Evolutionary conservation across 2,113 vertebrate species (phyloP).

Genomic region (Thalassoma bifasciatum): DNA sequence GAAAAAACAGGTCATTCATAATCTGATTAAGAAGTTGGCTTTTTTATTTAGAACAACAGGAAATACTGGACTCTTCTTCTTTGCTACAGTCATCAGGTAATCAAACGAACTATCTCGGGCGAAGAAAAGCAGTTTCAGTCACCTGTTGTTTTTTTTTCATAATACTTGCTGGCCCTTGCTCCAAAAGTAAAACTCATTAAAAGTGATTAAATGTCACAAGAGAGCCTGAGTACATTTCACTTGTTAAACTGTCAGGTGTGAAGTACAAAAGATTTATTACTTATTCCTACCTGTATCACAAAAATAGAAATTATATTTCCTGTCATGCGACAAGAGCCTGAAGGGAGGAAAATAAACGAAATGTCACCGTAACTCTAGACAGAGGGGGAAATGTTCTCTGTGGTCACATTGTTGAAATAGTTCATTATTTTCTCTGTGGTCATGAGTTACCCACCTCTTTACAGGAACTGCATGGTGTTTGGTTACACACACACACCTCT

Average conservation of each 20-base stretch:
- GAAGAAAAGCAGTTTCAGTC: background rate
- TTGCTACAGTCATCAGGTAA: background rate
- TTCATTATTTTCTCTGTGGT: slow-evolving; percentile 28
- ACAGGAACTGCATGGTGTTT: slow-evolving; percentile 46
- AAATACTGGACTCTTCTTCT: background rate
- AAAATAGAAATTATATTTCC: slow-evolving; percentile 27
- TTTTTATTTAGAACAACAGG: too few relatives aligned
- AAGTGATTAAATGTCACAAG: slow-evolving; percentile 7
- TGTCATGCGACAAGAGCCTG: slow-evolving; percentile 3
- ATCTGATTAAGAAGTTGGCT: too few relatives aligned
- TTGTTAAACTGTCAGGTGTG: slow-evolving; percentile 9
- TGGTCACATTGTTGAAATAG: slow-evolving; percentile 12
- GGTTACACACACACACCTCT: slow-evolving; percentile 33
- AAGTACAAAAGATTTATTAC: slow-evolving; percentile 2
- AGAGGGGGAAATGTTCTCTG: background rate
- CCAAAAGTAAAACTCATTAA: slow-evolving; percentile 16
- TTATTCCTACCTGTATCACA: slow-evolving; percentile 15
- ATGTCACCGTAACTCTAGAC: slow-evolving; percentile 18
- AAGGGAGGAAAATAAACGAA: slow-evolving; percentile 20
- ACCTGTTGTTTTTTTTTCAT: background rate
- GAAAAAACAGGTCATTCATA: too few relatives aligned
- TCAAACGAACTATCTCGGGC: background rate
- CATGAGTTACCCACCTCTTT: slow-evolving; percentile 23
- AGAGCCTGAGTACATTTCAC: background rate
- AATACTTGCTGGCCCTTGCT: background rate